phyloP scores from a whole-genome alignment of 2,797 vertebrate genomes.

The Buceros bicornis region DNA sequence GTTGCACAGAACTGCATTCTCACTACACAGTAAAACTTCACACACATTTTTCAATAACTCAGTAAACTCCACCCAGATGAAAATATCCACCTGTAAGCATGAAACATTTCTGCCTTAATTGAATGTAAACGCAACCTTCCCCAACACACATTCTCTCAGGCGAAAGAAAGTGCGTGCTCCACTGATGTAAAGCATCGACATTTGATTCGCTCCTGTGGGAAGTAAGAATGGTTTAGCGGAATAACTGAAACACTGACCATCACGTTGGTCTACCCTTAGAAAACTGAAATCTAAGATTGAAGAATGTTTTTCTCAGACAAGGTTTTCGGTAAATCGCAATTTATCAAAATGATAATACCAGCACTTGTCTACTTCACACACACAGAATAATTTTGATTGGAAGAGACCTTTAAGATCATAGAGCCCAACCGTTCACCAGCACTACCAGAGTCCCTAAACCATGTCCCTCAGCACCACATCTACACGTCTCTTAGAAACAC shows the following conservation, averaged over 20 bases:
- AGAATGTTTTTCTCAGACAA: not conserved
- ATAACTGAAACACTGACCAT: not conserved
- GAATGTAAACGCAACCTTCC: conserved; percentile 71
- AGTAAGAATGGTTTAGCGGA: not conserved
- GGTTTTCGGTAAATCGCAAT: not conserved
- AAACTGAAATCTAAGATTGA: not conserved
- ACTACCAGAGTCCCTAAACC: too few species aligned
- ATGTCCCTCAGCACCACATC: too few species aligned
- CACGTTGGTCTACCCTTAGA: not conserved
- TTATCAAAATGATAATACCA: not conserved
- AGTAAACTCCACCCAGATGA: conserved; percentile 72
- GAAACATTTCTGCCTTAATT: conserved; percentile 70
- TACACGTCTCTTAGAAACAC: too few species aligned
- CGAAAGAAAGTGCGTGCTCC: not conserved
- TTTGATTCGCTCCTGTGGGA: not conserved
- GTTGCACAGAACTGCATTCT: conserved; percentile 76
- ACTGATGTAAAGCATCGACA: not conserved
- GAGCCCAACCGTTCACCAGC: too few species aligned
- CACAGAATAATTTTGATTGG: too few species aligned
- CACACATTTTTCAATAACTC: conserved; percentile 76
- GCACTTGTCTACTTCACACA: not conserved
- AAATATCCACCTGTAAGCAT: conserved; percentile 73
- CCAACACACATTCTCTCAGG: conserved; percentile 37
- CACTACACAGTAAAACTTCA: conserved; percentile 69
- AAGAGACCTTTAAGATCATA: too few species aligned